These are phyloP conservation scores for Olivierus martensii DNA, from an alignment of 1,140 invertebrate species.

Conservation along the genomic window DNA sequence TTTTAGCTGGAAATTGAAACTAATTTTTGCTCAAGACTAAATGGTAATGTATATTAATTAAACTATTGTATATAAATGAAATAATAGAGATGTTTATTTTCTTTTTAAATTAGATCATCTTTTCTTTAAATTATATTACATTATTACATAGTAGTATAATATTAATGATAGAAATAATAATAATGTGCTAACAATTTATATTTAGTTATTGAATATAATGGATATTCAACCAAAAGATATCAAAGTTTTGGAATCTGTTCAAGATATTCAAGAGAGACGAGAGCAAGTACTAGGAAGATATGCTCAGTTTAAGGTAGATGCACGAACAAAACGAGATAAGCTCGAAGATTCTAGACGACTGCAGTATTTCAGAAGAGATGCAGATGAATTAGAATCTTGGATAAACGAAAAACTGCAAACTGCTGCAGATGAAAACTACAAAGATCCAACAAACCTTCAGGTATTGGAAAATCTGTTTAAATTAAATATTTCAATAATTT, in stretches of 20 bases:
- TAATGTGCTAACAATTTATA: no score
- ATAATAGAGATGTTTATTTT: no score
- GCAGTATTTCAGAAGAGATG: constrained; percentile 97
- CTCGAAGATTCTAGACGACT: constrained; percentile 92
- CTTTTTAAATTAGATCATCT: no score
- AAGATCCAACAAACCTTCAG: constrained; percentile 76
- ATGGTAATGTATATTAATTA: no score
- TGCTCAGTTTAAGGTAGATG: constrained; percentile 86
- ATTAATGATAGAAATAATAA: no score
- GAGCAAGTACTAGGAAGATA: constrained; percentile 82
- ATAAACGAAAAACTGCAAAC: constrained; percentile 97
- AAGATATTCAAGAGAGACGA: constrained; percentile 90
- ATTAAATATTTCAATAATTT: no score
- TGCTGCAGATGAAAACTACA: constrained; percentile 95
- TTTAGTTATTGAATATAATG: not conserved
- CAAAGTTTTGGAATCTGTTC: constrained; percentile 93
- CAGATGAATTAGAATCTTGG: constrained; percentile 97
- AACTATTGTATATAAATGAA: no score
- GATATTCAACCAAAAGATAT: not conserved
- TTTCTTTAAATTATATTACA: no score
- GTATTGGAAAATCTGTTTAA: no score
- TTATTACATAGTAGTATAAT: no score
- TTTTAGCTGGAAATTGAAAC: no score
- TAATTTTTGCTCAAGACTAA: no score
- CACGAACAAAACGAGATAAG: constrained; percentile 78